Evolutionary conservation across 2,888 invertebrate species (phyloP).

Genomic region (Caenorhabditis doughertyi): DNA sequence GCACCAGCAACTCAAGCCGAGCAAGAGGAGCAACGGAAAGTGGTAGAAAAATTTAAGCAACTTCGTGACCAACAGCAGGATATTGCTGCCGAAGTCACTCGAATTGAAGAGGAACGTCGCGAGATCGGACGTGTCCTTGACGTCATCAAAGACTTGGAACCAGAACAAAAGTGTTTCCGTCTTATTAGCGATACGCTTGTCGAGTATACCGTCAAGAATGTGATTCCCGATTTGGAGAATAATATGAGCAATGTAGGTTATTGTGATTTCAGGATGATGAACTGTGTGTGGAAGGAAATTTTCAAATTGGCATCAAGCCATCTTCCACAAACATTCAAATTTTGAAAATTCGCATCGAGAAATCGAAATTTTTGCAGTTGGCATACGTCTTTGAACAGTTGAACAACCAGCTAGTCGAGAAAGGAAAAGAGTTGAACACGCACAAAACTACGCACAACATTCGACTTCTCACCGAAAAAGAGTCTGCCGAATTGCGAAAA

Average conservation of each 20-base stretch:
- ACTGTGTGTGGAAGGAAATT: background rate
- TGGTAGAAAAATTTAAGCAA: slow-evolving; percentile 76
- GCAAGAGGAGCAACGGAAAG: slow-evolving; percentile 74
- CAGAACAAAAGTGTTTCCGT: slow-evolving; percentile 74
- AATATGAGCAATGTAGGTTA: slow-evolving; percentile 65
- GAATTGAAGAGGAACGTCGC: slow-evolving; percentile 74
- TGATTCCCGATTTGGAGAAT: slow-evolving; percentile 69
- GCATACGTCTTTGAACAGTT: slow-evolving; percentile 62
- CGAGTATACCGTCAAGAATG: slow-evolving; percentile 73
- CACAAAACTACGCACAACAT: slow-evolving; percentile 78
- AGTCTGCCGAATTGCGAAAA: slow-evolving; percentile 69
- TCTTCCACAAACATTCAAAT: too few relatives aligned
- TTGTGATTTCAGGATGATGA: background rate
- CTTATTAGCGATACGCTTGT: slow-evolving; percentile 76
- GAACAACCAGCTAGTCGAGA: slow-evolving; percentile 74
- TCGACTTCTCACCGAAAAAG: slow-evolving; percentile 75
- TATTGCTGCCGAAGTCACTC: slow-evolving; percentile 72
- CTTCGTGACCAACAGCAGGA: slow-evolving; percentile 77
- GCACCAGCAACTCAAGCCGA: slow-evolving; percentile 39
- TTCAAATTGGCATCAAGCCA: too few relatives aligned
- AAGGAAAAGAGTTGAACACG: slow-evolving; percentile 76
- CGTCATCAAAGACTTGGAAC: slow-evolving; percentile 71
- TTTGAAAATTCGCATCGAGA: too few relatives aligned
- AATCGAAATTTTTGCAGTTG: slow-evolving; percentile 63
- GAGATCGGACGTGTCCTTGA: slow-evolving; percentile 73